Evolutionary conservation across 2,888 invertebrate genomes (phyloP).

Genomic region (Graphium colonna): DNA sequence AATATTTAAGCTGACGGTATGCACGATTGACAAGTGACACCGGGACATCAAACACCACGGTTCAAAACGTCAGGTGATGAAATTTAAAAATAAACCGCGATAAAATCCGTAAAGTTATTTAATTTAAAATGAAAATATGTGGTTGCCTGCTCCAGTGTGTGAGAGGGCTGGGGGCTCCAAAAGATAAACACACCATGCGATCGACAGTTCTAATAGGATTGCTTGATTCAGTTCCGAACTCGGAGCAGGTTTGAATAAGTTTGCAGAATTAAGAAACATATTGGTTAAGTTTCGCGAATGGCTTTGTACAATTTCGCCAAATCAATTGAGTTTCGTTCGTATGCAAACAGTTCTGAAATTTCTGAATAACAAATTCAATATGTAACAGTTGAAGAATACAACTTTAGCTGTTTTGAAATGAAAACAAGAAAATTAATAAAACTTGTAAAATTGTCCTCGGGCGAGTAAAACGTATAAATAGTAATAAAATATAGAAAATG

Average conservation of each 20-base stretch:
- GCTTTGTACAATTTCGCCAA: background rate
- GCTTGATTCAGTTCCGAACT: slow-evolving; percentile 12
- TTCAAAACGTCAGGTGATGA: too few species aligned
- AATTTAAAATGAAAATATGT: too few species aligned
- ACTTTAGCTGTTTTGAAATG: background rate
- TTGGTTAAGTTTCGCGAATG: slow-evolving; percentile 19
- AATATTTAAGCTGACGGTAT: too few species aligned
- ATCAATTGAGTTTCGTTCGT: slow-evolving; percentile 21
- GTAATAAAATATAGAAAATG: too few species aligned
- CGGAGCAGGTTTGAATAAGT: slow-evolving; percentile 11
- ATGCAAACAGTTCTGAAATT: background rate
- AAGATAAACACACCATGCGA: slow-evolving; percentile 2
- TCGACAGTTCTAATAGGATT: slow-evolving; percentile 3
- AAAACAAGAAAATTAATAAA: background rate
- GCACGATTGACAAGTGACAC: too few species aligned
- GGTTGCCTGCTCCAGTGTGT: background rate
- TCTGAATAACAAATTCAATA: background rate
- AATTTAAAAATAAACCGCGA: too few species aligned
- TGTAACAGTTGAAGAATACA: background rate
- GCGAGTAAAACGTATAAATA: too few species aligned
- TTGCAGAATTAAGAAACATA: slow-evolving; percentile 13
- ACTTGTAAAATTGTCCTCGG: too few species aligned
- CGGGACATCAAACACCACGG: too few species aligned
- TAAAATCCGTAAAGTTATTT: too few species aligned
- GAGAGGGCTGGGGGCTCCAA: background rate